These are phyloP conservation scores for Doris montereyensis DNA, from an alignment of 2,888 invertebrate species.

Conservation along the genomic window DNA sequence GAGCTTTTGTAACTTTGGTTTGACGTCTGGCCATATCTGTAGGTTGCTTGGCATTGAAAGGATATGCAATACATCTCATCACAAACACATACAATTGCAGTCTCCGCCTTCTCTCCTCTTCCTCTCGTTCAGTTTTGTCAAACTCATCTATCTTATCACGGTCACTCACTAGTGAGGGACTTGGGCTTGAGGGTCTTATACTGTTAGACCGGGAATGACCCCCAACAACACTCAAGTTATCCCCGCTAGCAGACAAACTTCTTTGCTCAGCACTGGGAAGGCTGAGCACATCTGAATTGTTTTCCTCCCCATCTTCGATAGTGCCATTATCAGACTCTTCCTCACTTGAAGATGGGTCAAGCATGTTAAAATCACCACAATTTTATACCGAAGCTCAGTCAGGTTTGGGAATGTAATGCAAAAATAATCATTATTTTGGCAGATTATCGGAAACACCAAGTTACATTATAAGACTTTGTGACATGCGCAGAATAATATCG, in stretches of 20 bases:
- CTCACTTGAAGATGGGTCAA: slow-evolving; percentile 96
- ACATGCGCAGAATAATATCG: slow-evolving; percentile 25
- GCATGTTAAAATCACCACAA: slow-evolving; percentile 77
- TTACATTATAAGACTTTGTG: slow-evolving; percentile 34
- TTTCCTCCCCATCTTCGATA: slow-evolving; percentile 75
- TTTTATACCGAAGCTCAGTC: slow-evolving; percentile 2
- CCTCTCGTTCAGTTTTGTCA: slow-evolving; percentile 95
- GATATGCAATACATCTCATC: slow-evolving; percentile 97
- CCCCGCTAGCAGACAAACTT: slow-evolving; percentile 71
- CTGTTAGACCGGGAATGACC: slow-evolving; percentile 74
- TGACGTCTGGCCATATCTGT: slow-evolving; percentile 97
- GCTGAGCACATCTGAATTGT: slow-evolving; percentile 70
- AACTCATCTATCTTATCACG: slow-evolving; percentile 76
- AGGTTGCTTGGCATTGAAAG: slow-evolving; percentile 99
- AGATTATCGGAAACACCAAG: slow-evolving; percentile 14
- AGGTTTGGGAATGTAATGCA: background rate
- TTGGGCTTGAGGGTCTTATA: slow-evolving; percentile 88
- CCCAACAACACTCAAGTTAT: slow-evolving; percentile 68
- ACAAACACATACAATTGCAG: slow-evolving; percentile 99
- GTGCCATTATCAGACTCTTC: slow-evolving; percentile 93
- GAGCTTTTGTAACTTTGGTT: slow-evolving; percentile 95
- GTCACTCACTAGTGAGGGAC: slow-evolving; percentile 92
- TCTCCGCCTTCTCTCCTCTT: slow-evolving; percentile 94
- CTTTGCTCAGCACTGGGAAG: slow-evolving; percentile 70
- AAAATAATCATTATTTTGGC: slow-evolving; percentile 27